These are phyloP conservation scores for Psittacara wagleri DNA, from an alignment of 2,113 vertebrate genomes.

Conservation along the genomic window DNA sequence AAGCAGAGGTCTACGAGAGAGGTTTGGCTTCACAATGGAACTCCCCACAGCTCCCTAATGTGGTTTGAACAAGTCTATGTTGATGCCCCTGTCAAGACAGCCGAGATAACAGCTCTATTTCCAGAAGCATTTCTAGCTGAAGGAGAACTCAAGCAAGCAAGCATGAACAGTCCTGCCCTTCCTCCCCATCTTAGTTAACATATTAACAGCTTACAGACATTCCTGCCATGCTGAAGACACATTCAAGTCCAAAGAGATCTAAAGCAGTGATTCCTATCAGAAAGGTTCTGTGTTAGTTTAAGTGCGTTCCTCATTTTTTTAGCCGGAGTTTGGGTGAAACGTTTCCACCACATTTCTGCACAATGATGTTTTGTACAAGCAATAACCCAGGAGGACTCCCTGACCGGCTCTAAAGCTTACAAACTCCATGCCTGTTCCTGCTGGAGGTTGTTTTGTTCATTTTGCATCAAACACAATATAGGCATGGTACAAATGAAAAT, in stretches of 20 bases:
- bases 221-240: neutral
- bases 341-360: neutral
- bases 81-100: neutral
- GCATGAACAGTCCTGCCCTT: neutral
- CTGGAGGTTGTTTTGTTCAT: neutral
- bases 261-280: neutral
- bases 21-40: neutral
- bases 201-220: neutral
- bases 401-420: neutral
- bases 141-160: neutral
- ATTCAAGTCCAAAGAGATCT: neutral
- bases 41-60: neutral
- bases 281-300: neutral
- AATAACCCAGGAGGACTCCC: neutral
- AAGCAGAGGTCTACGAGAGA: neutral
- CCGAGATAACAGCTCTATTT: neutral
- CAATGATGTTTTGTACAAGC: neutral
- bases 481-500: neutral
- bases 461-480: neutral
- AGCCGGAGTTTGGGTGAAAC: neutral
- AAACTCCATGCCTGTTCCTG: neutral
- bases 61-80: neutral
- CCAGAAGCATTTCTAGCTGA: neutral
- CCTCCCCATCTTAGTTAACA: neutral
- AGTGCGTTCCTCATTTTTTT: neutral